Evolutionary conservation across 1,140 invertebrate genomes (phyloP).

Genomic region (Euglossa dilemma): DNA sequence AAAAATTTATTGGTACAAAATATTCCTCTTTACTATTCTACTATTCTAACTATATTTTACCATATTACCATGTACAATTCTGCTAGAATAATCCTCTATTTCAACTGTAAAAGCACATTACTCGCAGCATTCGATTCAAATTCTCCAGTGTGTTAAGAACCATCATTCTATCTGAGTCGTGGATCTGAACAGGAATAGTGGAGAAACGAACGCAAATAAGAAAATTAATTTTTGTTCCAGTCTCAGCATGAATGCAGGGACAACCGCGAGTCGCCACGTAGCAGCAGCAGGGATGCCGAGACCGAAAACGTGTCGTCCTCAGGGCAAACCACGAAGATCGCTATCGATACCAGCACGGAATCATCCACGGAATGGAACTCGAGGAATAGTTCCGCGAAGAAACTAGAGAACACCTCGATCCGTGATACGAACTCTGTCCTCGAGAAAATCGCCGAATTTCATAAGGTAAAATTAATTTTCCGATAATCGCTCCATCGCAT

Average conservation of each 20-base stretch:
- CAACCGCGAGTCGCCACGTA: constrained; percentile 71
- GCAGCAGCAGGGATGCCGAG: constrained; percentile 77
- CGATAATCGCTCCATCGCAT: too few species aligned
- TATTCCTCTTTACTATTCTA: too few species aligned
- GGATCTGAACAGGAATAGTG: too few species aligned
- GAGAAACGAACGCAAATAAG: not conserved
- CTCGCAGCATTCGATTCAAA: not conserved
- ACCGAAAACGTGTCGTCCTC: constrained; percentile 79
- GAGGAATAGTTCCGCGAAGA: constrained; percentile 64
- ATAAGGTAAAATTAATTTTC: constrained; percentile 53
- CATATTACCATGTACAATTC: too few species aligned
- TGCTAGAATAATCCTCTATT: too few species aligned
- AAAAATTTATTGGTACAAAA: too few species aligned
- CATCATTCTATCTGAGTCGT: not conserved
- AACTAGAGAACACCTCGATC: constrained; percentile 44
- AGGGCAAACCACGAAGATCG: constrained; percentile 72
- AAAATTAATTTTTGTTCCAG: constrained; percentile 61
- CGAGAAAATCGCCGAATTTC: constrained; percentile 72
- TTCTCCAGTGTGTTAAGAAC: not conserved
- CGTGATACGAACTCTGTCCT: constrained; percentile 68
- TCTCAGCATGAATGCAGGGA: constrained; percentile 72
- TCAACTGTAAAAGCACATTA: too few species aligned
- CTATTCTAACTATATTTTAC: too few species aligned
- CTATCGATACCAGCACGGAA: constrained; percentile 74
- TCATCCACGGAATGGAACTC: constrained; percentile 75